Base-by-base conservation (phyloP, 1,140 invertebrate genomes). In the Laupala kohalensis region DNA sequence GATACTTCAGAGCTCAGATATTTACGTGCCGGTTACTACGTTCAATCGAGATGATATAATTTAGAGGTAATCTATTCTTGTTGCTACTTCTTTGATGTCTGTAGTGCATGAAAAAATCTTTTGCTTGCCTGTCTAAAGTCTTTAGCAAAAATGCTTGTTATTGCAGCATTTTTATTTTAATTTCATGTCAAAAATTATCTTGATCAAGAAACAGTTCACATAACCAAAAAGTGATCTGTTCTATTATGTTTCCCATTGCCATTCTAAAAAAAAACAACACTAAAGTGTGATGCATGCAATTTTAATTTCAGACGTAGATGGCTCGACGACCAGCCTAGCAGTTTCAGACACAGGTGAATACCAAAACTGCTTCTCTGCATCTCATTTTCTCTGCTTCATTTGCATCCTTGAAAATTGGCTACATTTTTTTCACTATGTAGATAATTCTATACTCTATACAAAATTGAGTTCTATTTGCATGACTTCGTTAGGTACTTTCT, bases 271-370 rank as follows among this genome's bases (percentile, higher is more conserved):
- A 53, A 19, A n/a, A n/a, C n/a, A n/a, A 53, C 37, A 53, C 37
- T 53, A 53, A 53, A 53, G 37, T 53, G 37, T 53, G 37, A 53
- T 53, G 37, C 37, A 53, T 53, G 37, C 37, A 53, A 53, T 73
- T 69, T 63, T 67, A 19, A 19, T 75, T 75, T 71, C 74, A 76
- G 75, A 76, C 68, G 37, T 76, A 25, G 75, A 76, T 64, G 75
- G 75, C 13, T 76, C 75, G 13, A 76, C 75, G 15, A 69, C 67
- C 25, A 75, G 74, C 67, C 73, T 81, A 53, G 77, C 80, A 23
- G 78, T 78, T 19, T 74, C 76, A 9, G 80, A 80, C 74, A 73
- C 76, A 77, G 80, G 80, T 81, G 76, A 77, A 73, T 73, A 64
- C 25, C 37, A 71, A 64, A 72, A 64, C 62, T 68, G 63, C 29